Conservation (phyloP, 2,113 vertebrate genomes). For the Mustela lutreola region DNA sequence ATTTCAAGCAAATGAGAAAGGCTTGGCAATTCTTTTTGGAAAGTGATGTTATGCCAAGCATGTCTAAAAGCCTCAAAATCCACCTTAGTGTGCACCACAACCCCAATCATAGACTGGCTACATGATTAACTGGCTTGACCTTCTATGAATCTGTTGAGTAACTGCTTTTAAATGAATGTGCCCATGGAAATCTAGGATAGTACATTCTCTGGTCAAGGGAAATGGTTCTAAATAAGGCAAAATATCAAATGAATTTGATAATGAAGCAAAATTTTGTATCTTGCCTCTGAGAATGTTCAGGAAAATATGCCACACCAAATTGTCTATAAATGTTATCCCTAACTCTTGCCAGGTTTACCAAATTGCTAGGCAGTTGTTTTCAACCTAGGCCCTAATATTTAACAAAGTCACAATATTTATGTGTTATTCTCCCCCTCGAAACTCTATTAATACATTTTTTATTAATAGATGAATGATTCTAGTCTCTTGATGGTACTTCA, state of each 20-base stretch:
- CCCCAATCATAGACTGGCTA: neutral
- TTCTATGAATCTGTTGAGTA: slow-evolving; percentile 19
- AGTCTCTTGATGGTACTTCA: neutral
- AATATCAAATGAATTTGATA: slow-evolving; percentile 33
- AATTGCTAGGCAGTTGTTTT: neutral
- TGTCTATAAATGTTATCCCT: neutral
- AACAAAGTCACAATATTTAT: neutral
- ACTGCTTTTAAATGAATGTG: neutral
- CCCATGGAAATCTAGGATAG: neutral
- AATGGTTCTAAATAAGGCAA: slow-evolving; percentile 2
- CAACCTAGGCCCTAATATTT: neutral
- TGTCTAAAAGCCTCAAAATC: neutral
- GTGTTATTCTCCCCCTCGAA: neutral
- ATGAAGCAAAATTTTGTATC: neutral
- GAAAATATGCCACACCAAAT: neutral
- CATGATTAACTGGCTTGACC: neutral
- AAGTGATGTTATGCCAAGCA: neutral
- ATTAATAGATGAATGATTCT: neutral
- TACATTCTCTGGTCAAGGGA: neutral
- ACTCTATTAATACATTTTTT: neutral
- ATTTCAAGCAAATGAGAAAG: slow-evolving; percentile 7
- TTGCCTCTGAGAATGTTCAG: neutral
- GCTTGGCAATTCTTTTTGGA: neutral
- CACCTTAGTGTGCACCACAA: neutral
- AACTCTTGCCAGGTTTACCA: neutral